Conservation (phyloP, 2,888 invertebrate species). For the Ceramica pisi region DNA sequence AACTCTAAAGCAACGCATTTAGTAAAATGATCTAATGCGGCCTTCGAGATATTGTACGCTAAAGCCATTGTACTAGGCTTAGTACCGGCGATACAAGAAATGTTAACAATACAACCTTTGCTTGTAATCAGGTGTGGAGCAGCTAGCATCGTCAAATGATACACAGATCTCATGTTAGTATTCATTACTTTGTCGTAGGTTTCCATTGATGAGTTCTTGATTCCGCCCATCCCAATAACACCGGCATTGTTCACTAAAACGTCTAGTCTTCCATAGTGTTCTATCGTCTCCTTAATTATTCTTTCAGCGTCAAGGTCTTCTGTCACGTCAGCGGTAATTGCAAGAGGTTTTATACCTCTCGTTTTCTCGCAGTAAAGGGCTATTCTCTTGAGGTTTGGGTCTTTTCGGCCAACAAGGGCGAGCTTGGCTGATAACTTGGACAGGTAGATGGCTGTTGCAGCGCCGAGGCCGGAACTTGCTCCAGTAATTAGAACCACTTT, state of each 20-base stretch:
- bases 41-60: conserved; percentile 97
- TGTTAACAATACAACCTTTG: conserved; percentile 97
- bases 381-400: conserved; percentile 80
- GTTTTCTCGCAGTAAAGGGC: conserved; percentile 89
- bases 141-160: conserved; percentile 95
- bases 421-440: conserved; percentile 92
- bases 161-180: conserved; percentile 95
- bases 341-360: conserved; percentile 90
- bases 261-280: conserved; percentile 93
- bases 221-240: conserved; percentile 93
- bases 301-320: conserved; percentile 92
- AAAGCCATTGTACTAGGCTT: conserved; percentile 93
- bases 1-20: conserved; percentile 96
- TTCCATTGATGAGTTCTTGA: conserved; percentile 95
- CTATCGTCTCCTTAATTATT: conserved; percentile 93
- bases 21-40: conserved; percentile 98
- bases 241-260: conserved; percentile 97
- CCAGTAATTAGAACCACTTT: conserved; percentile 93
- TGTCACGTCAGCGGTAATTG: conserved; percentile 92
- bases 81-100: conserved; percentile 96
- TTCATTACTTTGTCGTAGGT: conserved; percentile 96
- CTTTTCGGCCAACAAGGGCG: conserved; percentile 91
- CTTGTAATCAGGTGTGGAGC: conserved; percentile 95
- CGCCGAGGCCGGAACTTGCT: conserved; percentile 94
- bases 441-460: conserved; percentile 92